Evolutionary conservation across 2,113 vertebrate species (phyloP).

Genomic region (Antigone vipio): DNA sequence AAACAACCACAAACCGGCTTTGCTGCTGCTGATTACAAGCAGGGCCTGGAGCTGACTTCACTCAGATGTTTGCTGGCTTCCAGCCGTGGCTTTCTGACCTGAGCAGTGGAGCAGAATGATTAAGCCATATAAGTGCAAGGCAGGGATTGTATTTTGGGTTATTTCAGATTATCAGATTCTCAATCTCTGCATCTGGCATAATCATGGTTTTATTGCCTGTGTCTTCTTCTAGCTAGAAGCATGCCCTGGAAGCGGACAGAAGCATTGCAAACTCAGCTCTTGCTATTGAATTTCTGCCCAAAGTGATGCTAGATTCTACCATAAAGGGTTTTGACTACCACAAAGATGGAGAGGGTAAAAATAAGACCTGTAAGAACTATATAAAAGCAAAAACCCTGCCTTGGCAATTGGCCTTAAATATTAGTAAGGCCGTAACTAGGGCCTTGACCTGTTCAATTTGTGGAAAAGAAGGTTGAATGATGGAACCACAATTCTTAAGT

Average conservation of each 20-base stretch:
- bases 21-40: background rate
- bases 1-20: background rate
- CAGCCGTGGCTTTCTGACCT: background rate
- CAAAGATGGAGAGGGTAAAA: background rate
- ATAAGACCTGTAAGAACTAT: background rate
- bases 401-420: background rate
- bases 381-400: background rate
- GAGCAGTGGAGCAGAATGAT: background rate
- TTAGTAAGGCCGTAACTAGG: background rate
- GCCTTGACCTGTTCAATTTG: background rate
- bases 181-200: background rate
- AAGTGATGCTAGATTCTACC: background rate
- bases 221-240: background rate
- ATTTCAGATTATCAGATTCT: background rate
- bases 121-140: background rate
- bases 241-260: background rate
- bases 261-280: background rate
- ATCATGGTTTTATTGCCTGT: background rate
- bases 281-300: background rate
- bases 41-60: rapidly evolving
- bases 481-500: background rate
- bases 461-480: background rate
- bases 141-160: background rate
- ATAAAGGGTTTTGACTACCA: background rate
- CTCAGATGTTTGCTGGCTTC: background rate